Evolutionary conservation across 2,888 invertebrate genomes (phyloP), one percentile per base, ranked within the genome.

Genomic region (Agrochola lychnidis): DNA sequence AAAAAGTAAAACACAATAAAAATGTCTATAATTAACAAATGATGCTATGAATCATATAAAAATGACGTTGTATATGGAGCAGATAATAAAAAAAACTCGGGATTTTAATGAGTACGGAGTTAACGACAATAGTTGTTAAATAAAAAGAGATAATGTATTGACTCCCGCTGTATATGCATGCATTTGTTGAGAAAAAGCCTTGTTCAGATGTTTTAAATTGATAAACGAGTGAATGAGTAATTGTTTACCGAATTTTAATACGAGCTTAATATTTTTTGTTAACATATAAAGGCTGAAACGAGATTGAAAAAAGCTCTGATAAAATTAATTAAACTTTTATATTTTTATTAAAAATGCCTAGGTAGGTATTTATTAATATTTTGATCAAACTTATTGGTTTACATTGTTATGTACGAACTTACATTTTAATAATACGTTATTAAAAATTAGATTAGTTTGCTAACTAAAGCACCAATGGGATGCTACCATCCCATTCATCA

Each of bases 1-100:
- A 64, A 86, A 83, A 77, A 76, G 64, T 68, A 70, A 78, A 84
- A 81, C 22, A 84, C 66, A 61, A 72, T 82, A 85, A 77, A 85
- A 81, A 69, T 71, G 79, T 78, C 75, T 71, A 73, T 83, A 80
- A 88, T 87, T 88, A 87, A 84, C 84, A 84, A 88, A 84, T 86
- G 80, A 84, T 42, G 73, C 76, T 64, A 84, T 79, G 74, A 88
- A 87, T 87, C 88, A 84, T 71, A 10, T 19, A 25, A 16, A 68
- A 78, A 64, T 73, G 78, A 86, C 79, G 51, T 81, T 69, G 53
- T 48, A 84, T 74, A 84, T 80, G 70, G 77, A 77, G 53, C 84
- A 80, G 51, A 40, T 71, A 74, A 71, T 70, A 72, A 79, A 73
- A 56, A 79, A 77, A 74, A 70, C 78, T 70, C 68, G 56, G 74